These are phyloP conservation scores for Malaclemys terrapin DNA, from an alignment of 2,113 vertebrate genomes.

Conservation along the genomic window DNA sequence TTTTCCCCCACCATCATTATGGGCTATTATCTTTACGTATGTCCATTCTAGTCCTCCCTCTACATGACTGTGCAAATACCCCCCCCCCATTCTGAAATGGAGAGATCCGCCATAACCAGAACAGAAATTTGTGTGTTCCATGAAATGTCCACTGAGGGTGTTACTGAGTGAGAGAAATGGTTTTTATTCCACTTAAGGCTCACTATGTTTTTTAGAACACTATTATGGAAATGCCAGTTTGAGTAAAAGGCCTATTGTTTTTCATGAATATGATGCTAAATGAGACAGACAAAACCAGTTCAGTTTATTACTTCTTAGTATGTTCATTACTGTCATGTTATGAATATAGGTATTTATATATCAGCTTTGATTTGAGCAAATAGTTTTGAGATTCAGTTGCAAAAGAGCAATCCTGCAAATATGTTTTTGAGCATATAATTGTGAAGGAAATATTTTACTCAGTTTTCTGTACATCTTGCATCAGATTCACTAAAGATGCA, in stretches of 20 bases:
- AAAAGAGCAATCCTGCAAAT: conserved; percentile 25
- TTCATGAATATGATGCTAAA: conserved; percentile 23
- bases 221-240: background rate
- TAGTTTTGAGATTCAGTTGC: conserved; percentile 41
- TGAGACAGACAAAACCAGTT: background rate
- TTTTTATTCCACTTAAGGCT: background rate
- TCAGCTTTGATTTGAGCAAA: conserved; percentile 34
- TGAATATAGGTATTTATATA: conserved; percentile 20
- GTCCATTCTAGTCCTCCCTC: background rate
- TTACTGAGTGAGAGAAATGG: background rate
- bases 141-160: background rate
- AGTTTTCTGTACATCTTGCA: background rate
- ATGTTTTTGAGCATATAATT: conserved; percentile 7
- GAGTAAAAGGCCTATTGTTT: background rate
- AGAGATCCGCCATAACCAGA: background rate
- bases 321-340: conserved; percentile 36
- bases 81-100: background rate
- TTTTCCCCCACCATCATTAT: background rate
- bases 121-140: background rate
- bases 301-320: conserved; percentile 23
- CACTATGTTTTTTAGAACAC: background rate
- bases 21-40: background rate
- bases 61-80: background rate
- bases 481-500: background rate
- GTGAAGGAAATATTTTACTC: background rate